Evolutionary conservation across 2,888 invertebrate genomes (phyloP).

Genomic region (Apamea anceps): DNA sequence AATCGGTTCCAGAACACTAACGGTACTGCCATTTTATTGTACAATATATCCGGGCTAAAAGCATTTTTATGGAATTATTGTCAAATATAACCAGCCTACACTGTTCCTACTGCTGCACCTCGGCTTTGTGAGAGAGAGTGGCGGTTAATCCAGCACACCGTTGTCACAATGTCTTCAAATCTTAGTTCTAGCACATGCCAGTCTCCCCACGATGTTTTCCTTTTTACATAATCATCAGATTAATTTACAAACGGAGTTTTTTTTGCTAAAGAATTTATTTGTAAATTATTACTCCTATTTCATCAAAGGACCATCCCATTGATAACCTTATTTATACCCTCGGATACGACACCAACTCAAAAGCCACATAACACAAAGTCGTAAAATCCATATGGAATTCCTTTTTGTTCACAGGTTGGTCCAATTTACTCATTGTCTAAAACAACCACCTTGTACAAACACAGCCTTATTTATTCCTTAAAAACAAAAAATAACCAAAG

Average conservation of each 20-base stretch:
- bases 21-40: background rate
- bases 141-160: background rate
- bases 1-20: background rate
- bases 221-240: background rate
- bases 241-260: background rate
- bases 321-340: background rate
- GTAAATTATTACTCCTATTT: background rate
- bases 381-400: background rate
- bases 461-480: background rate
- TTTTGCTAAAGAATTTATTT: background rate
- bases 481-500: conserved; percentile 30
- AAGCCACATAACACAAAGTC: background rate
- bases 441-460: background rate
- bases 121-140: background rate
- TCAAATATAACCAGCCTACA: background rate
- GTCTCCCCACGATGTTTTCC: background rate
- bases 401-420: background rate
- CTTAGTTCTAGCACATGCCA: background rate
- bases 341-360: background rate
- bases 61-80: too few relatives aligned
- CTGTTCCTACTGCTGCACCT: background rate
- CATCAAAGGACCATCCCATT: background rate
- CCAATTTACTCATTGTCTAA: background rate
- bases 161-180: background rate
- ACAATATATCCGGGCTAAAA: too few relatives aligned